These are phyloP conservation scores for Whitmania pigra DNA, from an alignment of 1,140 invertebrate species.

Conservation along the genomic window DNA sequence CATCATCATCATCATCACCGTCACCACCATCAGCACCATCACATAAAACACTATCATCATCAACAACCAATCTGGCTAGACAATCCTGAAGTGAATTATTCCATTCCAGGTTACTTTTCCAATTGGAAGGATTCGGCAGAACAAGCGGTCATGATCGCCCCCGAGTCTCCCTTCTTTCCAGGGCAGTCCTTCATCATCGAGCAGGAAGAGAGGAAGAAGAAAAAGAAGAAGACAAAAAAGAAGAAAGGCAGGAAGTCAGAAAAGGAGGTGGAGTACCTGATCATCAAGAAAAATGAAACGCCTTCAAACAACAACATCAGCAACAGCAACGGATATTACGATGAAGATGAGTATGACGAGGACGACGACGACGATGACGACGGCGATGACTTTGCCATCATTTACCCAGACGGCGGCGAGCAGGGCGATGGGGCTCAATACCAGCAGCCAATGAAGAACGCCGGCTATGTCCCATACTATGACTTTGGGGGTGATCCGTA, in stretches of 20 bases:
- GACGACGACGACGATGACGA: neutral
- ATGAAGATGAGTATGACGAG: neutral
- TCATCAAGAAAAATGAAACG: neutral
- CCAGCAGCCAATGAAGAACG: neutral
- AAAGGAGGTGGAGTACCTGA: neutral
- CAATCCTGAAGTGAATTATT: no score
- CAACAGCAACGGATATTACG: neutral
- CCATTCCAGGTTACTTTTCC: conserved; percentile 16
- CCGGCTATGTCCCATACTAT: neutral
- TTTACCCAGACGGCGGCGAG: neutral
- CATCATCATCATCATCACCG: no score
- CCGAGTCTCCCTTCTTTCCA: neutral
- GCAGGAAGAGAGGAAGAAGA: conserved; percentile 5
- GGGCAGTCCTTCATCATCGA: neutral
- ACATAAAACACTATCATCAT: no score
- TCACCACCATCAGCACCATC: no score
- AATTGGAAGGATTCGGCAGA: conserved; percentile 10
- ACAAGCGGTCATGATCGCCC: conserved; percentile 5
- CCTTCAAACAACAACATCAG: neutral
- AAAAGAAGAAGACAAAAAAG: neutral
- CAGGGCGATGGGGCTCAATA: conserved; percentile 8
- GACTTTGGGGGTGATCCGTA: conserved; percentile 21
- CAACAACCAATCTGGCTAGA: no score
- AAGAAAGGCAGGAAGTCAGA: neutral
- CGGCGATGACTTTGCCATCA: neutral